Base-by-base conservation (phyloP, 2,888 invertebrate genomes). In the Drosophila tanythrix region DNA sequence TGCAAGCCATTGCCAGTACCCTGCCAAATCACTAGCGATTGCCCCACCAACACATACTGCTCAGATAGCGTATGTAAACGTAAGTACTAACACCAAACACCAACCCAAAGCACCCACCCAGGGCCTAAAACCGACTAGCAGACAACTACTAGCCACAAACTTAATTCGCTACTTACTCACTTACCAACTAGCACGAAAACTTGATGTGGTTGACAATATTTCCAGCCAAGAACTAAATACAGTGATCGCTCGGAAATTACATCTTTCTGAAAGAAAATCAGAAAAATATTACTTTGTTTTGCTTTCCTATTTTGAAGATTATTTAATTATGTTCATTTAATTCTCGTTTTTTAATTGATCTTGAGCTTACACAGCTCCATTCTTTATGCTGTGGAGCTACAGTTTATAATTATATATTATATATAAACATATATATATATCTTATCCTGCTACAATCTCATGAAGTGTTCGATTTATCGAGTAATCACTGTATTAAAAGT, bases 1-100 rank as follows among this genome's bases (percentile, higher is more conserved):
- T 98, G 98, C 91, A 94, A 94, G 89, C 96, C 96, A 33, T 95
- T 95, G 91, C 95, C 97, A 89, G 94, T 96, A 65, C 94, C 95
- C 66, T 98, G 98, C 91, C 94, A 94, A 69, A 94, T 95, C 70
- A 96, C 96, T 87, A 93, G 94, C 29, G 96, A 97, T 85, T 98
- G 98, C 92, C 95, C 96, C 51, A 93, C 94, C 66, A 96, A 96
- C 90, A 96, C 96, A 51, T 97, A 97, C 90, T 98, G 98, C 89
- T 96, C 97, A 89, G 96, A 96, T 83, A 95, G 95, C 83, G 93
- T 95, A 71, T 98, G 98, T 92, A 96, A 96, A 95, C 96, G 97
- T 97, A 94, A 94, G 95, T 94, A 90, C 83, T 87, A 88, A 90
- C 68, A 65, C 56, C 56, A 65, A 62, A 70, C 64, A 57, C 59